Conservation (phyloP, 2,797 vertebrate species). For the Chrosomus eos region DNA sequence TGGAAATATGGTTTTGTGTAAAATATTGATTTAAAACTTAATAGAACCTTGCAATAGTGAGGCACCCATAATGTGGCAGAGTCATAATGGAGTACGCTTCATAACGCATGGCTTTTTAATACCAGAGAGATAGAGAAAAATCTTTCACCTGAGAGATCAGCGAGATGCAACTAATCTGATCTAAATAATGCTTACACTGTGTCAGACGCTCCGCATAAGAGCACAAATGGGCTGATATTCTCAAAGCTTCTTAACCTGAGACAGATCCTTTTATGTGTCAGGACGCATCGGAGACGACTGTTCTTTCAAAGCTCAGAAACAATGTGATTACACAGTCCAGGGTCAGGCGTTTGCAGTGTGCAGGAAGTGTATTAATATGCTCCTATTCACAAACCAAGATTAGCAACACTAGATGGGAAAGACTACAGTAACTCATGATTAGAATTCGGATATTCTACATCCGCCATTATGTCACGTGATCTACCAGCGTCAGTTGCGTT, state of each 20-base stretch:
- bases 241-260: slow-evolving; percentile 27
- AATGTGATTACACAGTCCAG: background rate
- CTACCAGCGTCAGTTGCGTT: background rate
- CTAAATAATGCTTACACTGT: slow-evolving; percentile 10
- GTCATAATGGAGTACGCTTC: slow-evolving; percentile 45
- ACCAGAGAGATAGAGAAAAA: background rate
- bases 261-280: slow-evolving; percentile 6
- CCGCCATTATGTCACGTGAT: background rate
- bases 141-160: slow-evolving; percentile 26
- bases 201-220: slow-evolving; percentile 1
- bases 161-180: slow-evolving; percentile 28
- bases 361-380: background rate
- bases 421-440: slow-evolving; percentile 1
- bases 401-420: background rate
- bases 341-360: background rate
- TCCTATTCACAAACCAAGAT: slow-evolving; percentile 5
- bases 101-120: slow-evolving; percentile 45
- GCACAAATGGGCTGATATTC: slow-evolving; percentile 18
- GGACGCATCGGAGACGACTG: background rate
- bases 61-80: slow-evolving; percentile 11
- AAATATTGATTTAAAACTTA: slow-evolving; percentile 55
- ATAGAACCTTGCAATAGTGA: slow-evolving; percentile 5
- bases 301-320: slow-evolving; percentile 13
- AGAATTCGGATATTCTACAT: background rate
- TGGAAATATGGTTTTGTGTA: slow-evolving; percentile 55